Base-by-base conservation (phyloP, 64 coral and sea anemone species). In the Cladopsammia gracilis region DNA sequence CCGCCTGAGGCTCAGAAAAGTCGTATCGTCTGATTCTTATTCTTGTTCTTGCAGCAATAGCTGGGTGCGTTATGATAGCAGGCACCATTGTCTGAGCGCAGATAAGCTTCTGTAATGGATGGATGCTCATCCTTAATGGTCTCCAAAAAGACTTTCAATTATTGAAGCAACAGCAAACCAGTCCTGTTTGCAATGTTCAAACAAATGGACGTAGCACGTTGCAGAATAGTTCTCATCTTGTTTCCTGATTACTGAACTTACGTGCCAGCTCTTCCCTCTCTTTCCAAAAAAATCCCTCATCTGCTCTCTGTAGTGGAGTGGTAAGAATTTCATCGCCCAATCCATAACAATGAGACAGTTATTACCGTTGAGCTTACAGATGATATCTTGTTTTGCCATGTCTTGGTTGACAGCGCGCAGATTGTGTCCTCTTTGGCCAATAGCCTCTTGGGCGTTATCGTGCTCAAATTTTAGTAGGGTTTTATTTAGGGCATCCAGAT, bases 321-420 rank as follows among this genome's bases (percentile, higher is more conserved):
- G 86, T 62, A 92, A 25, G 43, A 50, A 92, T 71, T 92, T 92
- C 79, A 57, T 92, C 5, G 80, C 90, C 90, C 80, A 92, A 57
- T 86, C 90, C 54, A 92, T 85, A 23, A 86, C 85, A 13, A 92
- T 76, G 15, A 92, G 61, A 61, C 70, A 92, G 1, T 65, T 61
- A 42, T 76, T 57, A 56, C 58, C 25, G 61, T 86, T 46, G 52
- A 86, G 90, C 4, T 75, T 34, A 60, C n/a, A 11, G 24, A 93
- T 58, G 18, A 64, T 69, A 42, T 86, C 82, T 75, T 87, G 91
- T 42, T 87, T 87, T 26, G 91, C 82, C 64, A 57, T 44, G 23
- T 93, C 73, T 70, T 93, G 82, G 52, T 85, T 85, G 19, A 48
- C 65, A 43, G 60, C 19, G 6, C 81, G 42, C 8, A 85, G 61